Base-by-base conservation (phyloP, 2,797 vertebrate species). In the Muscicapa striata region DNA sequence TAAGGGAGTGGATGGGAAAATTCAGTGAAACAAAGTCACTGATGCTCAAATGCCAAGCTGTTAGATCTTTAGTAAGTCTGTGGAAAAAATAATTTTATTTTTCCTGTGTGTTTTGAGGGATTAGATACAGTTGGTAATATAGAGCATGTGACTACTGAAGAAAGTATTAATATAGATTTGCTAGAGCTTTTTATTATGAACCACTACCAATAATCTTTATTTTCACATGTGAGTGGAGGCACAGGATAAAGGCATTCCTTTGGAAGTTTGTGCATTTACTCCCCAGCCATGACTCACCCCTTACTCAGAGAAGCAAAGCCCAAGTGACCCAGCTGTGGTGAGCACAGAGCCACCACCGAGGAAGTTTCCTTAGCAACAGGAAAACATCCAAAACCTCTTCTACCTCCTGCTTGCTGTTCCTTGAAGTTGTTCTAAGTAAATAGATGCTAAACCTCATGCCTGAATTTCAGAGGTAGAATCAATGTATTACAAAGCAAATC, bases 291-390 rank as follows among this genome's bases (percentile, higher is more conserved):
- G 87, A 87, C 64, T 90, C 84, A 89, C 86, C 69, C 76, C 66
- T 87, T 36, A 59, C 49, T 46, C 77, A 43, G 41, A 86, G 67
- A 69, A 79, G 57, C 66, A 70, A 95, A 96, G 76, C 89, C 87
- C 96, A 89, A 91, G 91, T 91, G 96, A 94, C 91, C 95, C 91
- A 87, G 61, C 93, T 69, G 70, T 62, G 67, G 81, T 62, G 83
- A 92, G 89, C 64, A 52, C 74, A 80, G 73, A 73, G 81, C 92
- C 96, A 95, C 69, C 85, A 59, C 66, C 1, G 41, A 96, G 87
- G 69, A 63, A 90, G 91, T 97, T 95, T 59, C 96, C 96, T 87
- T 96, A 94, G 97, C 95, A 98, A 97, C 82, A 79, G 22, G 17
- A 94, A 97, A 96, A 93, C 87, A 94, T 77, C 89, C 90, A 70